Conservation (phyloP, 2,888 invertebrate species). For the Nycteola revayana region DNA sequence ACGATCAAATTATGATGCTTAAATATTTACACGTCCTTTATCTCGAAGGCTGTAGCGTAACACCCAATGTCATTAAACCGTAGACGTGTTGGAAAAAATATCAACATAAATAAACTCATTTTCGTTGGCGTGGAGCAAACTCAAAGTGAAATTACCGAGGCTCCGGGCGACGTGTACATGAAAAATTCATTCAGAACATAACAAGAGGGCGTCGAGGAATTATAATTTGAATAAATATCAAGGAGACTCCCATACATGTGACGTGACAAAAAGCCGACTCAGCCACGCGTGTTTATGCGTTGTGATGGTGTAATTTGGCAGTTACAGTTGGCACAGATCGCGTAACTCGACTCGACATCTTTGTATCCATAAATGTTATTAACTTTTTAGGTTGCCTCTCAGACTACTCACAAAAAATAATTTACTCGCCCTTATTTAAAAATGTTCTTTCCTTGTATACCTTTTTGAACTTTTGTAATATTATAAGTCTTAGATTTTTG, state of each 20-base stretch:
- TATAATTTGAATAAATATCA: constrained; percentile 81
- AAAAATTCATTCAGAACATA: constrained; percentile 78
- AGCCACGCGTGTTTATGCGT: constrained; percentile 70
- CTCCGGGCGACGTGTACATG: constrained; percentile 72
- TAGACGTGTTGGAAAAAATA: constrained; percentile 51
- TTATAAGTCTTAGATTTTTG: too few species aligned
- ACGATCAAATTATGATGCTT: constrained; percentile 50
- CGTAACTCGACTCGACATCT: constrained; percentile 61
- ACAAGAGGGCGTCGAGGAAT: constrained; percentile 74
- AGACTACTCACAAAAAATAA: constrained; percentile 38
- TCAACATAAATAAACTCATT: constrained; percentile 71
- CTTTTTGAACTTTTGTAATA: too few species aligned
- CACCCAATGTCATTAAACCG: constrained; percentile 47
- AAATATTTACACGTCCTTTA: constrained; percentile 55
- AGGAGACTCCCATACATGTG: constrained; percentile 57
- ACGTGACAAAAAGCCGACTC: constrained; percentile 71
- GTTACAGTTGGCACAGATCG: constrained; percentile 49
- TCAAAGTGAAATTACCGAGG: constrained; percentile 78
- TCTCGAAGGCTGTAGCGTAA: constrained; percentile 40
- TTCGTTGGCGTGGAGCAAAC: constrained; percentile 61
- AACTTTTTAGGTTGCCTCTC: constrained; percentile 58
- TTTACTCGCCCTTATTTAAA: constrained; percentile 40
- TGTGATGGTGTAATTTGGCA: constrained; percentile 76
- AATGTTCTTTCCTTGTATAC: constrained; percentile 36
- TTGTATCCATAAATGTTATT: constrained; percentile 69